phyloP scores from a whole-genome alignment of 1,140 invertebrate genomes.

The Eubasilissa regina region DNA sequence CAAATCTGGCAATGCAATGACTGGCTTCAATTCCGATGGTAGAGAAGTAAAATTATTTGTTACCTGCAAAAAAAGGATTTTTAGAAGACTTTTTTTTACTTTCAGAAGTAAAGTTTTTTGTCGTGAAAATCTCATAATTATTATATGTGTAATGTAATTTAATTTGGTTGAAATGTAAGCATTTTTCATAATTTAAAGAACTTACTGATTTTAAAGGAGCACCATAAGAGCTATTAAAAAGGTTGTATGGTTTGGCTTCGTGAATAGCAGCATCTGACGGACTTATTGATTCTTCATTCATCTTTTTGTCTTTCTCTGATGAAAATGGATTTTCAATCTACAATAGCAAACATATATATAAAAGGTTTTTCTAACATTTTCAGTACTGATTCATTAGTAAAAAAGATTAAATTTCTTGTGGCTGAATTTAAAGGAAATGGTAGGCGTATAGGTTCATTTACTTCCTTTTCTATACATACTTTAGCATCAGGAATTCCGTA shows the following conservation, averaged over 20 bases:
- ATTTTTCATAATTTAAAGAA: neutral
- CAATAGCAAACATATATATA: neutral
- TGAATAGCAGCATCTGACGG: constrained; percentile 1
- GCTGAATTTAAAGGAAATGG: too few relatives aligned
- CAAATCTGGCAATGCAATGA: constrained; percentile 12
- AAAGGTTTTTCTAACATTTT: neutral
- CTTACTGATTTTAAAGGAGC: constrained; percentile 54
- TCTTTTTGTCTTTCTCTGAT: constrained; percentile 9
- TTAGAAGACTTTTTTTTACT: too few relatives aligned
- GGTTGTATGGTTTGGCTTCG: constrained; percentile 55
- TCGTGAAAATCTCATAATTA: too few relatives aligned
- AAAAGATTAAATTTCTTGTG: neutral
- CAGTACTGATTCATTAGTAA: neutral
- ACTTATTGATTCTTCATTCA: neutral
- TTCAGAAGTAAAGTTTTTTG: too few relatives aligned
- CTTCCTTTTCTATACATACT: too few relatives aligned
- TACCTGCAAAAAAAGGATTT: constrained; percentile 28
- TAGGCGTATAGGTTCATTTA: too few relatives aligned
- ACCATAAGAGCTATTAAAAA: constrained; percentile 54
- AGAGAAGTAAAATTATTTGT: constrained; percentile 3
- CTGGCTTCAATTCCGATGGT: constrained; percentile 3
- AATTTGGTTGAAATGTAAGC: too few relatives aligned
- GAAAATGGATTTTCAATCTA: constrained; percentile 17
- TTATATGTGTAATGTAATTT: too few relatives aligned
- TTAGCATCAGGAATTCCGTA: constrained; percentile 51